Evolutionary conservation across 2,113 vertebrate genomes (phyloP).

Genomic region (Chascanopsetta lugubris): DNA sequence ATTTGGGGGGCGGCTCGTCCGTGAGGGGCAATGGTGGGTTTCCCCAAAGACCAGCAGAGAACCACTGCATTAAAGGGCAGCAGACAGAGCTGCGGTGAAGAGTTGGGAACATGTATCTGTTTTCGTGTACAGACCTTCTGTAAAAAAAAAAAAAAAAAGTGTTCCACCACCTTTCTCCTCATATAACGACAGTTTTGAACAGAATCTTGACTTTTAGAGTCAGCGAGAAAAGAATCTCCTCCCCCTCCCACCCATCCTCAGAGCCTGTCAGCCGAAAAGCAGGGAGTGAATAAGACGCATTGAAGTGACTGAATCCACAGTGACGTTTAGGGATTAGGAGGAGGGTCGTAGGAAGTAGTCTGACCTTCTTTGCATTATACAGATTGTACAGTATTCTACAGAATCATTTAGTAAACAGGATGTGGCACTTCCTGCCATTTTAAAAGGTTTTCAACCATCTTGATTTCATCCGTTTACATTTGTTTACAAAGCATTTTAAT

Average conservation of each 20-base stretch:
- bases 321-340: conserved; percentile 32
- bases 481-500: conserved; percentile 52
- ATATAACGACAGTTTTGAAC: conserved; percentile 50
- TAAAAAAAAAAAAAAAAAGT: conserved; percentile 71
- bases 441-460: conserved; percentile 37
- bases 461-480: conserved; percentile 59
- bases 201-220: conserved; percentile 48
- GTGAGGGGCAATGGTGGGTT: no score
- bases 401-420: conserved; percentile 35
- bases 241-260: conserved; percentile 19
- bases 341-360: conserved; percentile 26
- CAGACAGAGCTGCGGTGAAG: conserved; percentile 28
- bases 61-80: no score
- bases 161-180: conserved; percentile 59
- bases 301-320: conserved; percentile 28
- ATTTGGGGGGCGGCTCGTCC: no score
- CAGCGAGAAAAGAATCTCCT: conserved; percentile 28
- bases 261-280: conserved; percentile 47
- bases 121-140: conserved; percentile 73
- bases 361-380: conserved; percentile 26
- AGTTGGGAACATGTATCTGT: conserved; percentile 58
- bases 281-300: conserved; percentile 32
- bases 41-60: no score
- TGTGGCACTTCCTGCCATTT: conserved; percentile 40
- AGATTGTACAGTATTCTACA: conserved; percentile 54